Base-by-base conservation (phyloP, 2,888 invertebrate genomes). In the Clistopyga incitator region DNA sequence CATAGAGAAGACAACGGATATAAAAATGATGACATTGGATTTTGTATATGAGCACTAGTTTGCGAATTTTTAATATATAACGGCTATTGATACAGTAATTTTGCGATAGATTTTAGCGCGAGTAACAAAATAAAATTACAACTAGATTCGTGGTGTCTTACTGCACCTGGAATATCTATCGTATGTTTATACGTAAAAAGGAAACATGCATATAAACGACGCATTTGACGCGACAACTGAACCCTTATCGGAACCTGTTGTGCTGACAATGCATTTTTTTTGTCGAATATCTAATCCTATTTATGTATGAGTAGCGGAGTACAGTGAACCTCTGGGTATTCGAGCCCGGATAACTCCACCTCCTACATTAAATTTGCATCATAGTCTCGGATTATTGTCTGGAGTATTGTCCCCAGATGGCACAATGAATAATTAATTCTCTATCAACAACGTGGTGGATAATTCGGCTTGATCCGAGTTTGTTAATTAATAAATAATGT, bases 171-270 rank as follows among this genome's bases (percentile, higher is more conserved):
- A 8, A 38, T 38, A 38, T 38, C 0, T 38, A 10, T 38, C 47
- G 18, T n/a, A 50, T 50, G 50, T 81, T 81, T 78, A 68, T 74
- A 59, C 74, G 78, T 74, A 81, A 68, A 64, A 74, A 74, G 18
- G 59, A 47, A 74, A 59, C 47, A 61, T 74, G 59, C 25, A 20
- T 61, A 20, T 38, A 38, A 34, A 18, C 20, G 20, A 23, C 45
- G 2, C n/a, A 3, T 15, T 34, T 10, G 71, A 56, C 56, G 42
- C 50, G 18, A 25, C 38, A 71, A 23, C 50, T 15, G 23, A 56
- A 71, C 38, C 45, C 56, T 71, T 56, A 54, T 45, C 56, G n/a
- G 8, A 23, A 56, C 4, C 15, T 6, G 25, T 45, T 45, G 23
- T 71, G 20, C 20, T 13, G 29, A 47, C 67, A 23, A 20, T 18